Conservation (phyloP, 2,888 invertebrate genomes). For the Cantharis nigra region DNA sequence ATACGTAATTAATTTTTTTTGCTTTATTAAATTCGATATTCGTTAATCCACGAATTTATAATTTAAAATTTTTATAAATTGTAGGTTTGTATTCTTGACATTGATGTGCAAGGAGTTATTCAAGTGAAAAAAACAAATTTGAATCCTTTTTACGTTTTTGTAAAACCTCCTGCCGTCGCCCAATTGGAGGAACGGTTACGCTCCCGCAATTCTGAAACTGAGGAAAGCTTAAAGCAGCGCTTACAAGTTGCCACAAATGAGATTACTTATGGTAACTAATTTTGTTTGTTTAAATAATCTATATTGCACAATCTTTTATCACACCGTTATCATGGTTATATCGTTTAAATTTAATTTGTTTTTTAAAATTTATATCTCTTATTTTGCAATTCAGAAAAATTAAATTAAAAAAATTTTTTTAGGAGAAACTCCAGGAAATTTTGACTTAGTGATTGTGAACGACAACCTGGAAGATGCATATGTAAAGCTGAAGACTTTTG, state of each 20-base stretch:
- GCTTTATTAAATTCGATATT: neutral
- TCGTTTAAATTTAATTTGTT: neutral
- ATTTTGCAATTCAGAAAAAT: neutral
- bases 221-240: slow-evolving; percentile 80
- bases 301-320: slow-evolving; percentile 17
- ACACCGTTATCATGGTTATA: neutral
- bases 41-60: neutral
- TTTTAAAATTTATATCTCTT: neutral
- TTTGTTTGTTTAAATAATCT: neutral
- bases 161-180: slow-evolving; percentile 87
- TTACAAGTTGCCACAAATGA: slow-evolving; percentile 79
- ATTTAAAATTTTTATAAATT: neutral
- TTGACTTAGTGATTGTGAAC: slow-evolving; percentile 82
- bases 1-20: neutral
- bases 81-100: slow-evolving; percentile 49
- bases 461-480: slow-evolving; percentile 83
- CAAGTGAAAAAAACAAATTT: slow-evolving; percentile 77
- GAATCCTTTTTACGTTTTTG: slow-evolving; percentile 83
- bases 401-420: slow-evolving; percentile 34
- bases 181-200: slow-evolving; percentile 76
- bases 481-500: slow-evolving; percentile 69
- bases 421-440: slow-evolving; percentile 73
- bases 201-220: slow-evolving; percentile 86
- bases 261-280: slow-evolving; percentile 74
- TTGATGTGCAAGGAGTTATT: slow-evolving; percentile 41